phyloP scores from a whole-genome alignment of 2,888 invertebrate species.

The Chydorus sphaericus region DNA sequence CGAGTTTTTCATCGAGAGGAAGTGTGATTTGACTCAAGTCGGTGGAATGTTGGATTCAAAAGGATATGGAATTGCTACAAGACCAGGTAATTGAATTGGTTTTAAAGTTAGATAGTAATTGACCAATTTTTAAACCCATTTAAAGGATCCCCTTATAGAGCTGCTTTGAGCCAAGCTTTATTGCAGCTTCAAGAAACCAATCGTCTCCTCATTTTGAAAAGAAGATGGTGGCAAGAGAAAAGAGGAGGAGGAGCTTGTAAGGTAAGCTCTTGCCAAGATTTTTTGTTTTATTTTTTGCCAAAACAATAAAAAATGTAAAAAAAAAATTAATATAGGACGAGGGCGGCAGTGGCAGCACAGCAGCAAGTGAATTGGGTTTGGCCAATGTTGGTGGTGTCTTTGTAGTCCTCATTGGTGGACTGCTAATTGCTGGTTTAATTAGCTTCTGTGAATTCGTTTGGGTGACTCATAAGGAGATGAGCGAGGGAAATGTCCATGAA shows the following conservation, averaged over 20 bases:
- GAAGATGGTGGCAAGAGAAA: conserved; percentile 95
- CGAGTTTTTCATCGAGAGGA: conserved; percentile 80
- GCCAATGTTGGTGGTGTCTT: conserved; percentile 94
- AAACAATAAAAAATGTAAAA: neutral
- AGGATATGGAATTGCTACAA: conserved; percentile 89
- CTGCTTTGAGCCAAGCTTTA: conserved; percentile 85
- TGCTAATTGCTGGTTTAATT: conserved; percentile 71
- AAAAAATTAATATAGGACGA: conserved; percentile 16
- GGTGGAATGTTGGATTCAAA: conserved; percentile 86
- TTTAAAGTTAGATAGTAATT: neutral
- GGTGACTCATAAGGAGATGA: conserved; percentile 84
- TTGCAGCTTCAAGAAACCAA: conserved; percentile 91
- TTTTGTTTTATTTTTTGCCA: neutral
- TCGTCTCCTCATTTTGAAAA: conserved; percentile 78
- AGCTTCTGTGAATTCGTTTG: conserved; percentile 92
- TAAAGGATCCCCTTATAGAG: conserved; percentile 81
- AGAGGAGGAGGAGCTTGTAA: conserved; percentile 75
- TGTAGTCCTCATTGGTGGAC: conserved; percentile 85
- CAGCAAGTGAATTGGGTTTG: conserved; percentile 50
- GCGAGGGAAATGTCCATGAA: too few species aligned
- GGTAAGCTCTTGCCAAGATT: conserved; percentile 34
- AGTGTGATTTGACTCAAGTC: conserved; percentile 76
- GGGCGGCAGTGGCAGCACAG: conserved; percentile 18
- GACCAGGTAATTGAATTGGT: conserved; percentile 50
- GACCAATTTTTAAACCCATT: neutral